Evolutionary conservation across 2,113 vertebrate species (phyloP), one percentile per base, ranked within the genome.

Genomic region (Pelecanoides urinatrix): DNA sequence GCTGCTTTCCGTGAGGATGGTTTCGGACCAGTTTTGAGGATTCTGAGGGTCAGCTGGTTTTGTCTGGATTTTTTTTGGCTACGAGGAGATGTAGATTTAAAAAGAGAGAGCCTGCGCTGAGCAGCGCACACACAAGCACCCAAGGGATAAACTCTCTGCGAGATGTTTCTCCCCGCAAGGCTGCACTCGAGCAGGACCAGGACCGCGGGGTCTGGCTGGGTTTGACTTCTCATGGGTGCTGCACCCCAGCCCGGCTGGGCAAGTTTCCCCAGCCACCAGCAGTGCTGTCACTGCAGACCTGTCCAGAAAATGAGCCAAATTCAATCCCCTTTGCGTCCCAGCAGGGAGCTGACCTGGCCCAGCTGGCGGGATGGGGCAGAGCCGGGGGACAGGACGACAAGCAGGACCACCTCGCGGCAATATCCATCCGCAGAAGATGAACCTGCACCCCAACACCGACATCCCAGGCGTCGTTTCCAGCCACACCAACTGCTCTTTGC

Each of bases 81-180:
- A 38, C 0, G 1, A 58, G n/a, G 11, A 85, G 55, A 38, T 8
- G 42, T 3, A 65, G 26, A 21, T 63, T 72, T 72, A 9, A 50
- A 66, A 53, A 42, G 38, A 0, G 9, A 63, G 49, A 68, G 40
- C 49, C 75, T 32, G 52, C 9, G 6, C 62, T 0, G 0, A 75
- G 53, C 58, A 49, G 26, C 3, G 0, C 44, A 21, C 26, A 4
- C 34, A 14, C 0, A 2, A 83, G 45, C 26, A 27, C 21, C n/a
- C 55, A 47, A 32, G 26, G 29, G 47, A 70, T 34, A 68, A 90
- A 65, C 0, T 3, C 63, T 55, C 42, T 53, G 45, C 0, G 3
- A 85, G 63, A 65, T 0, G 0, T 73, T 80, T 81, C 44, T 26
- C 80, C 16, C 29, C 1, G 0, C 13, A 11, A 68, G 55, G 61